These are phyloP conservation scores for sheep (Ovis aries) DNA, from an alignment of 2,113 vertebrate genomes.

Conservation along the genomic window DNA sequence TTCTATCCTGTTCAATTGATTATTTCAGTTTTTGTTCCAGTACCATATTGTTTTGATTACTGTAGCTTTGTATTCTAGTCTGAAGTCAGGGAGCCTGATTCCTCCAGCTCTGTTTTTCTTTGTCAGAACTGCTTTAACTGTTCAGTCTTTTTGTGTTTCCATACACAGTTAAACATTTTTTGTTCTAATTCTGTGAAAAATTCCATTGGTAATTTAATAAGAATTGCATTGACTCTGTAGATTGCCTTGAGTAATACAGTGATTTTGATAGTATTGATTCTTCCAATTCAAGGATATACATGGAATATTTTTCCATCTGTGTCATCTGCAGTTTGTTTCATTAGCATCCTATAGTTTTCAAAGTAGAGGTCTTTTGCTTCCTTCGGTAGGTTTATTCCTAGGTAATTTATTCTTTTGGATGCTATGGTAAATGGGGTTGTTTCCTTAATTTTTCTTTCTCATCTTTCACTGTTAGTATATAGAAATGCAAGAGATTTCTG, in stretches of 20 bases:
- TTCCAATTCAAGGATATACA: background rate
- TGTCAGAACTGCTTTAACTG: background rate
- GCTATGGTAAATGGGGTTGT: background rate
- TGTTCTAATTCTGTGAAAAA: background rate
- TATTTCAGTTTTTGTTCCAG: background rate
- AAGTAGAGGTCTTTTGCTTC: background rate
- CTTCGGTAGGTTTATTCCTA: background rate
- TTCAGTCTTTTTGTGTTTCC: background rate
- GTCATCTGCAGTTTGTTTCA: background rate
- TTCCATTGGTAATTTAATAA: background rate
- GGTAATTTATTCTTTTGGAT: background rate
- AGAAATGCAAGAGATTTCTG: background rate
- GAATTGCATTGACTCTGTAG: background rate
- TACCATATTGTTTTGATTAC: background rate
- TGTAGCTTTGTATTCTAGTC: background rate
- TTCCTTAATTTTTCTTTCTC: background rate
- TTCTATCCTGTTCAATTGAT: background rate
- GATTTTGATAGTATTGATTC: background rate
- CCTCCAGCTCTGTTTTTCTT: background rate
- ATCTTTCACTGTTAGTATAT: background rate
- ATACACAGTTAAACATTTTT: background rate
- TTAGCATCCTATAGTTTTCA: background rate
- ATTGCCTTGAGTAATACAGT: background rate
- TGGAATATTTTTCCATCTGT: background rate
- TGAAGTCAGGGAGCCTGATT: background rate